Conservation (phyloP, 1,140 invertebrate genomes). For the Geopemphigus sp. region DNA sequence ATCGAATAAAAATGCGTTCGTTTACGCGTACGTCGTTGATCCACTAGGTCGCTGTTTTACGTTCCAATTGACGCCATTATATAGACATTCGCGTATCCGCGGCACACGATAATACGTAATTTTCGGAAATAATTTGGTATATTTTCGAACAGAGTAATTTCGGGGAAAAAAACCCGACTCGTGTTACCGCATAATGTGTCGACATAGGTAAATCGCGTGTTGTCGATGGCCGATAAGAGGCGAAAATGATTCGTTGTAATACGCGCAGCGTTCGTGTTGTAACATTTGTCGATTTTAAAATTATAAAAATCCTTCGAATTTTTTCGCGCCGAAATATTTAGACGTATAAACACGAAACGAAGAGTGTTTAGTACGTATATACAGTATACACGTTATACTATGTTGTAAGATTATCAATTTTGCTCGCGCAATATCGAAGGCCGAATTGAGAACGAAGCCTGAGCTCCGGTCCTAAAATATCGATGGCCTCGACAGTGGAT, state of each 20-base stretch:
- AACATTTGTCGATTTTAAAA: slow-evolving; percentile 2
- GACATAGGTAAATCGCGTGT: not conserved
- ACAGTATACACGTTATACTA: not conserved
- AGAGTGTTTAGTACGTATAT: not conserved
- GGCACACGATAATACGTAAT: not conserved
- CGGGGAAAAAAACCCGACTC: not conserved
- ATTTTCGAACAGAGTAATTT: not conserved
- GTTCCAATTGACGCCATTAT: not conserved
- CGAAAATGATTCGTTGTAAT: not conserved
- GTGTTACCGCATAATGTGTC: too few relatives aligned
- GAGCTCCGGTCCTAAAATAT: too few relatives aligned
- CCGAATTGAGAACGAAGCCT: too few relatives aligned
- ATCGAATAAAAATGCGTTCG: not conserved
- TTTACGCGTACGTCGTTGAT: not conserved
- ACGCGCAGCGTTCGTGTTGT: not conserved
- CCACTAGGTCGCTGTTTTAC: not conserved
- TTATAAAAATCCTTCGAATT: too few relatives aligned
- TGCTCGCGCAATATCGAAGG: too few relatives aligned
- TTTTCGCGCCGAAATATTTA: not conserved
- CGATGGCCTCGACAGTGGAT: too few relatives aligned
- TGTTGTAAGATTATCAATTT: not conserved
- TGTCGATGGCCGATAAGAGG: not conserved
- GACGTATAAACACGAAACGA: not conserved
- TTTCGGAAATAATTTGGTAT: not conserved
- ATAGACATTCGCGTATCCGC: not conserved